phyloP scores from a whole-genome alignment of 2,888 invertebrate species.

The Danaus chrysippus region DNA sequence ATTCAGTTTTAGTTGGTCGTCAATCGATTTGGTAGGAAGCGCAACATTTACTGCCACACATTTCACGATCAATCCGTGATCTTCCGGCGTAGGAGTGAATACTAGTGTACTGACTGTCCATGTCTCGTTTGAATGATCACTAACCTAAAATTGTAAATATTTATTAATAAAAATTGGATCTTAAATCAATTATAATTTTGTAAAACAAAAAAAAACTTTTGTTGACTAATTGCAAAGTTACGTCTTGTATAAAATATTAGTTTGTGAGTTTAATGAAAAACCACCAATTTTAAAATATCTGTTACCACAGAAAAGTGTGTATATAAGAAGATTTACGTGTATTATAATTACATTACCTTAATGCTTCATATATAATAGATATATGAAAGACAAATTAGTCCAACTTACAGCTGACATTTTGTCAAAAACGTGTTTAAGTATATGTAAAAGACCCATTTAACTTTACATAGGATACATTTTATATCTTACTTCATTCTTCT shows the following conservation, averaged over 20 bases:
- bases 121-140: constrained; percentile 82
- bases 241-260: no score
- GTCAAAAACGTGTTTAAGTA: background rate
- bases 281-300: no score
- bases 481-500: constrained; percentile 83
- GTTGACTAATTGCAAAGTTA: no score
- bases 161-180: background rate
- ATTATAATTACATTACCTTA: no score
- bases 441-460: background rate
- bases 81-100: constrained; percentile 88
- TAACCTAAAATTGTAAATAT: constrained; percentile 65
- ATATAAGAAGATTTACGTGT: no score
- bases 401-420: no score
- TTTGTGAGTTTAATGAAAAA: no score
- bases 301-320: no score
- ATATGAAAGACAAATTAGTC: no score
- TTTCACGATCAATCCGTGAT: constrained; percentile 88
- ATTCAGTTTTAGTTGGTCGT: constrained; percentile 89
- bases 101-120: constrained; percentile 86
- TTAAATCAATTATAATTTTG: no score
- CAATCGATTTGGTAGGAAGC: constrained; percentile 85
- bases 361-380: no score
- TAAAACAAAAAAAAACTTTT: no score
- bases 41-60: constrained; percentile 91
- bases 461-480: background rate